Evolutionary conservation across 2,888 invertebrate genomes (phyloP), one percentile per base, ranked within the genome.

Genomic region (Dimorphilus gyrociliatus): DNA sequence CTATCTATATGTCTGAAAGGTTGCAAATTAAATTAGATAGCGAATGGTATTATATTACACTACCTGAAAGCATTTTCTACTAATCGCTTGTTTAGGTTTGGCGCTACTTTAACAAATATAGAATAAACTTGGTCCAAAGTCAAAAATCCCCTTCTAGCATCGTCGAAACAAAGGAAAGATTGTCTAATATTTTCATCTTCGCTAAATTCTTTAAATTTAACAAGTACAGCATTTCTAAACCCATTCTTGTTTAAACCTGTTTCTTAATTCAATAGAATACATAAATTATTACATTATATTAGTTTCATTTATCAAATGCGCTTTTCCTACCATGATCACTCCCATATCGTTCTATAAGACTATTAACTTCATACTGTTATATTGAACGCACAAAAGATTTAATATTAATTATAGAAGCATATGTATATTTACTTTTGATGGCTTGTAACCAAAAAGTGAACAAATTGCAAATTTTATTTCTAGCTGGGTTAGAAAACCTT

Each of bases 101-200:
- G 57, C 23, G 54, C 55, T 3, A 52, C 46, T 16, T 46, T 41
- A 5, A 30, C 28, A 25, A 55, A 47, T 12, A 45, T 50, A 29
- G 44, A 50, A 38, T 48, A 48, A 17, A 55, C 33, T 40, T 58
- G 56, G 14, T 51, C 52, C 25, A 47, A 17, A 2, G 46, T 51
- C 13, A 58, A 34, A 36, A 58, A 58, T 2, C 57, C 55, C n/a
- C n/a, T n/a, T n/a, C n/a, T n/a, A n/a, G n/a, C n/a, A n/a, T n/a
- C n/a, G n/a, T 58, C 57, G 44, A 56, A 52, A 3, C 52, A 50
- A 42, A 55, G 45, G 35, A 58, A 58, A 10, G 49, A 49, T 29
- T 50, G 51, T 31, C 57, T 38, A 2, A 55, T 55, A 23, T 51
- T 46, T 12, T 55, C 53, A 43, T 54, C 53, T 31, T 48, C 44